Percentiles rank a stretch among this genome's conserved stretches.
Evolutionary conservation across 2,888 invertebrate species (phyloP).

Genomic region (Napeogenes inachia): DNA sequence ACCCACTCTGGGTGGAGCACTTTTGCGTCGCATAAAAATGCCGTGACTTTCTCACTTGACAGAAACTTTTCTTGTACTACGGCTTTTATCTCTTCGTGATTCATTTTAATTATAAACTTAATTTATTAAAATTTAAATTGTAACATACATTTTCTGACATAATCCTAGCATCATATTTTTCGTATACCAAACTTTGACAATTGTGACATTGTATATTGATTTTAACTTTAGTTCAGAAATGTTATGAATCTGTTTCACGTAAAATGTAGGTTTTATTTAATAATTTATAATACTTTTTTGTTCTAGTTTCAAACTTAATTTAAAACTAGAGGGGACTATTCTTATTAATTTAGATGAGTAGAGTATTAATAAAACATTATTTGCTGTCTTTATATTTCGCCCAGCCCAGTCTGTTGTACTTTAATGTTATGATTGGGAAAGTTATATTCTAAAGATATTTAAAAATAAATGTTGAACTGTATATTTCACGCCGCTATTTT

Average conservation of each 20-base stretch:
- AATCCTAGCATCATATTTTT: constrained; percentile 16
- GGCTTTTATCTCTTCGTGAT: constrained; percentile 68
- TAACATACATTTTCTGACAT: constrained; percentile 24
- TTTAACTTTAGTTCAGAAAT: constrained; percentile 1
- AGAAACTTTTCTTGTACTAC: constrained; percentile 73
- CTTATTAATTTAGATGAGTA: too few relatives aligned
- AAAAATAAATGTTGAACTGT: too few relatives aligned
- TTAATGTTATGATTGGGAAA: too few relatives aligned
- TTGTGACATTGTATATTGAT: constrained; percentile 15
- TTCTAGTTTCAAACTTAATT: too few relatives aligned
- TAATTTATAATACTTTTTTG: too few relatives aligned
- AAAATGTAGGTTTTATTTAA: too few relatives aligned
- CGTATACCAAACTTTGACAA: constrained; percentile 14
- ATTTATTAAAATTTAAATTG: constrained; percentile 25
- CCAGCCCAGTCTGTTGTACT: too few relatives aligned
- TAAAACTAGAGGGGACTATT: too few relatives aligned
- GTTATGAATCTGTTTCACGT: background rate
- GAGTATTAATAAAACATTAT: too few relatives aligned
- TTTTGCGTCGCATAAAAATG: constrained; percentile 68
- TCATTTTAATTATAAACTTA: constrained; percentile 53
- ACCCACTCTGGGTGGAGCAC: constrained; percentile 70
- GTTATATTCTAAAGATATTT: too few relatives aligned
- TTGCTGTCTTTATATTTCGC: too few relatives aligned
- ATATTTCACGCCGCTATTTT: too few relatives aligned
- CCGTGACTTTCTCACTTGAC: constrained; percentile 67